Conservation (phyloP, 2,797 vertebrate genomes). For the Botia almorhae region DNA sequence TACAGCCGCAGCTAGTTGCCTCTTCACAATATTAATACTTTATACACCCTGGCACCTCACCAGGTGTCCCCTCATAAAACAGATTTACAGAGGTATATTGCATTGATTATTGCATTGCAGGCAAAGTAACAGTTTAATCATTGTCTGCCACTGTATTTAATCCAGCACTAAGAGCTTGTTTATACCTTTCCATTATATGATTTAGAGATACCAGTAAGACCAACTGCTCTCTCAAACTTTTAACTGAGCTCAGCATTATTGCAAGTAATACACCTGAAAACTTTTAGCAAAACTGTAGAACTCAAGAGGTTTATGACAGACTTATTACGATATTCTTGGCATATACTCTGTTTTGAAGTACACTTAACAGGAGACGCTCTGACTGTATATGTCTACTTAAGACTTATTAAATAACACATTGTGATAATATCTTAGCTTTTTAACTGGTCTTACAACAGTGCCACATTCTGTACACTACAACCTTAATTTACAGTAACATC, state of each 20-base stretch:
- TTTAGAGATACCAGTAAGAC: slow-evolving; percentile 56
- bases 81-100: slow-evolving; percentile 39
- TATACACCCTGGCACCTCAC: slow-evolving; percentile 65
- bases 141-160: slow-evolving; percentile 37
- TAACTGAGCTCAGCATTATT: slow-evolving; percentile 66
- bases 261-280: no score
- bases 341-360: no score
- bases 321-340: no score
- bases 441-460: no score
- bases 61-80: slow-evolving; percentile 47
- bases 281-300: not conserved
- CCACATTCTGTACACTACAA: no score
- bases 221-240: slow-evolving; percentile 19
- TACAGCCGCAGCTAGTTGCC: slow-evolving; percentile 66
- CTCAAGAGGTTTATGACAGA: not conserved
- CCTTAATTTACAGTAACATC: not conserved
- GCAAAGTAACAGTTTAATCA: slow-evolving; percentile 37
- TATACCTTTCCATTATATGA: slow-evolving; percentile 54
- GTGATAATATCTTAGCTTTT: no score
- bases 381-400: no score
- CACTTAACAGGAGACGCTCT: no score
- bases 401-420: no score
- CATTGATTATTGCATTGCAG: slow-evolving; percentile 35
- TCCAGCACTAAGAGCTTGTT: slow-evolving; percentile 23
- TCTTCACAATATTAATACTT: slow-evolving; percentile 55